A percentile compares a stretch with the other conserved stretches of the same genome.
phyloP scores from a whole-genome alignment of 1,140 invertebrate genomes.

The Adoxophyes honmai region DNA sequence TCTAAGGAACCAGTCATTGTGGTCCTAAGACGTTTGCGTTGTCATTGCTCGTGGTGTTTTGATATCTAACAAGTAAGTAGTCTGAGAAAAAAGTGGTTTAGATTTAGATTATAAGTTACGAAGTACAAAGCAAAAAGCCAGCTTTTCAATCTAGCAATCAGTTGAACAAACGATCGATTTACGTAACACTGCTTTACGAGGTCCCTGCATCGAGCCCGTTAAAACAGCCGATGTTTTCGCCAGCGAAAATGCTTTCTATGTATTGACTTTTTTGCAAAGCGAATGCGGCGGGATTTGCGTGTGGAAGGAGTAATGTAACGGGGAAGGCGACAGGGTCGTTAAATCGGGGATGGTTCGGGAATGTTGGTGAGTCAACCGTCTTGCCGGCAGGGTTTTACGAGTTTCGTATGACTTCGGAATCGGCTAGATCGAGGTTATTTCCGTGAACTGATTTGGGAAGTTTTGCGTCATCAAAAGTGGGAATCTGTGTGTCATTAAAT shows the following conservation, averaged over 20 bases:
- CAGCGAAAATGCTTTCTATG: conserved; percentile 46
- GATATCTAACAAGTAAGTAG: not conserved
- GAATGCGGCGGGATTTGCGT: conserved; percentile 54
- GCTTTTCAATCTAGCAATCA: conserved; percentile 61
- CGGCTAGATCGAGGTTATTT: conserved; percentile 47
- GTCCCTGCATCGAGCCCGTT: conserved; percentile 32
- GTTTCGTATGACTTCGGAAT: conserved; percentile 57
- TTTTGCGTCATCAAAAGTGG: conserved; percentile 55
- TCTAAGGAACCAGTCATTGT: not conserved
- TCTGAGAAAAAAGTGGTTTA: not conserved
- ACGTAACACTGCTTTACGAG: conserved; percentile 51
- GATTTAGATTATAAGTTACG: conserved; percentile 14
- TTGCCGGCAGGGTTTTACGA: conserved; percentile 58
- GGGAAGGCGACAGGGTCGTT: conserved; percentile 48
- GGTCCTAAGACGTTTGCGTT: not conserved
- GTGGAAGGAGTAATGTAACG: conserved; percentile 57
- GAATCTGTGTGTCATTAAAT: conserved; percentile 49
- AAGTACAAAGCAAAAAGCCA: conserved; percentile 42
- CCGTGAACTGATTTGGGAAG: conserved; percentile 56
- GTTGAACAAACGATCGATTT: conserved; percentile 63
- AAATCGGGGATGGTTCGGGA: conserved; percentile 49
- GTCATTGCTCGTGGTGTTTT: not conserved
- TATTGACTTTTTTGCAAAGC: conserved; percentile 47
- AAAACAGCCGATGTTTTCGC: conserved; percentile 45
- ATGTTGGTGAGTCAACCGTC: conserved; percentile 35